Evolutionary conservation across 2,113 vertebrate genomes (phyloP).

Genomic region (Ginglymostoma cirratum): DNA sequence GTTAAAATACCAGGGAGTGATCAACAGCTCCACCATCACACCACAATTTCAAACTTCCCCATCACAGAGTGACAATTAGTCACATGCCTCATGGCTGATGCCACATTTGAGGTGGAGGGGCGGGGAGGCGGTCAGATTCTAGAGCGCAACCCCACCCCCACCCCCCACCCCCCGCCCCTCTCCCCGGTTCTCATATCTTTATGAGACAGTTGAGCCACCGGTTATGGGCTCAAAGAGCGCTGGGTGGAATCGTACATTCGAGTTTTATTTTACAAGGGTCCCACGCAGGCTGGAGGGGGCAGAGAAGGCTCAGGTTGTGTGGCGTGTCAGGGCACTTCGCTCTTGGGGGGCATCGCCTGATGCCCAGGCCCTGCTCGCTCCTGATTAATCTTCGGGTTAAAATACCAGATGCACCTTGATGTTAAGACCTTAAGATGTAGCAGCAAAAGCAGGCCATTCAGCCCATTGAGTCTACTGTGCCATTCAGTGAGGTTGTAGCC

Average conservation of each 20-base stretch:
- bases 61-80: neutral
- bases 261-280: neutral
- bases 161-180: too few species aligned
- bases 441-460: too few species aligned
- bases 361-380: too few species aligned
- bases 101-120: neutral
- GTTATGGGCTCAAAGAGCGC: neutral
- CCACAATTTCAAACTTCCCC: neutral
- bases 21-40: neutral
- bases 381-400: too few species aligned
- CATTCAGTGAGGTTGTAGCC: too few species aligned
- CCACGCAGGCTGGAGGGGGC: neutral
- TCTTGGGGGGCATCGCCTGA: too few species aligned
- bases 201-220: neutral
- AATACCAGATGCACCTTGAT: too few species aligned
- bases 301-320: too few species aligned
- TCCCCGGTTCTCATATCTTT: neutral
- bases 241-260: neutral
- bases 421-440: too few species aligned
- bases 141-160: too few species aligned
- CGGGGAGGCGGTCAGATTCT: neutral
- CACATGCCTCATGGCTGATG: neutral
- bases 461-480: too few species aligned
- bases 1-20: neutral
- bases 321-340: too few species aligned